Conservation (phyloP, 1,140 invertebrate genomes). For the Lasaia peninsularis region DNA sequence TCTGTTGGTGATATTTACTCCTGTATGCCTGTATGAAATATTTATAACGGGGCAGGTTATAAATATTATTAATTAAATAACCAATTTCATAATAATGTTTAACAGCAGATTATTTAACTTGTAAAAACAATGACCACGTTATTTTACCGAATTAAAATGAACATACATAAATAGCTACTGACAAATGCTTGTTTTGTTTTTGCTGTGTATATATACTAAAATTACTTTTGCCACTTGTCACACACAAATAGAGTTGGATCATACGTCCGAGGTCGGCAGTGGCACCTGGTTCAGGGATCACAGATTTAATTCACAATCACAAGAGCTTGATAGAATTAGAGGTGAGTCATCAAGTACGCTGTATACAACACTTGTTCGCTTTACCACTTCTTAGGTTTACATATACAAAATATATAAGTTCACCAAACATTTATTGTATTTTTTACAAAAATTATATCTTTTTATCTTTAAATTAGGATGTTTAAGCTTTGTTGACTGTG, state of each 20-base stretch:
- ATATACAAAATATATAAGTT: background rate
- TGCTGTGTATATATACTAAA: conserved; percentile 75
- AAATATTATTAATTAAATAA: too few relatives aligned
- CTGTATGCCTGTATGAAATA: too few relatives aligned
- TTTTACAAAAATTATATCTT: too few relatives aligned
- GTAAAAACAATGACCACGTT: too few relatives aligned
- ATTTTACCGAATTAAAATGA: background rate
- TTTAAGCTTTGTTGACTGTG: too few relatives aligned
- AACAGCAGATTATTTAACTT: too few relatives aligned
- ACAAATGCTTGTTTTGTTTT: conserved; percentile 61
- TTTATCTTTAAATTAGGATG: too few relatives aligned
- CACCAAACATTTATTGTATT: too few relatives aligned
- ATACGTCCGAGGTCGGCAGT: conserved; percentile 75
- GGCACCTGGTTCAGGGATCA: conserved; percentile 80
- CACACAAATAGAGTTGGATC: conserved; percentile 74
- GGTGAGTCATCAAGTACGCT: conserved; percentile 49
- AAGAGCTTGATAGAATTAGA: conserved; percentile 75
- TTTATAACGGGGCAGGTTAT: too few relatives aligned
- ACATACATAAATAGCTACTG: conserved; percentile 36
- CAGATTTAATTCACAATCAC: conserved; percentile 79
- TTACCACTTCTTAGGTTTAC: background rate
- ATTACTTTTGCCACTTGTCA: conserved; percentile 65
- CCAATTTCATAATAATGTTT: too few relatives aligned
- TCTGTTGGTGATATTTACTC: too few relatives aligned
- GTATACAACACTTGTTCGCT: conserved; percentile 3